Evolutionary conservation across 2,888 invertebrate genomes (phyloP).

Genomic region (Liposcelis brunnea): DNA sequence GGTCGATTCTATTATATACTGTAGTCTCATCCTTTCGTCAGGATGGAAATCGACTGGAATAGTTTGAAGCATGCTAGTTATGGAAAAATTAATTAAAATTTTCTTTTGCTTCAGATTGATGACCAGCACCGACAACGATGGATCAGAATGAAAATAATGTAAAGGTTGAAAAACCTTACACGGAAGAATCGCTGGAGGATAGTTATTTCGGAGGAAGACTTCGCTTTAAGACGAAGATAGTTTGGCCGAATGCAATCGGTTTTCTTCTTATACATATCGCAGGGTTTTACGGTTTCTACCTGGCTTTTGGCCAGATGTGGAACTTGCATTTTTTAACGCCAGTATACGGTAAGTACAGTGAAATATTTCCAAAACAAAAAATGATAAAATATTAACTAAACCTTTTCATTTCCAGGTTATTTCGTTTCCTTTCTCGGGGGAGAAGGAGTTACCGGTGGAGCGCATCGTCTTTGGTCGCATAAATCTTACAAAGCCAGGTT

Average conservation of each 20-base stretch:
- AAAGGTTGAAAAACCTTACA: no score
- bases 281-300: slow-evolving; percentile 29
- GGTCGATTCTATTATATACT: no score
- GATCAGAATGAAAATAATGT: no score
- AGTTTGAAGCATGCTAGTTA: no score
- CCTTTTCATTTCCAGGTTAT: slow-evolving; percentile 7
- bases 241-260: slow-evolving; percentile 41
- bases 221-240: slow-evolving; percentile 31
- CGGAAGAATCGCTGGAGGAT: background rate
- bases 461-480: slow-evolving; percentile 62
- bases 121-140: no score
- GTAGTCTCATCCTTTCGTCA: no score
- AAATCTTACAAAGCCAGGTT: slow-evolving; percentile 53
- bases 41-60: no score
- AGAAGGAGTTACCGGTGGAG: slow-evolving; percentile 62
- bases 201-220: slow-evolving; percentile 5
- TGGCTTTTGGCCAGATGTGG: slow-evolving; percentile 21
- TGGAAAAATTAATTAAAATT: no score
- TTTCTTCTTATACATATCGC: slow-evolving; percentile 34
- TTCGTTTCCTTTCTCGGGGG: slow-evolving; percentile 22
- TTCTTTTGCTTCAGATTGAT: no score
- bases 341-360: slow-evolving; percentile 26
- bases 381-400: slow-evolving; percentile 5
- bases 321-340: slow-evolving; percentile 18
- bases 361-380: no score